Percentiles rank a stretch among this genome's conserved stretches.
Evolutionary conservation across 1,140 invertebrate genomes (phyloP).

Genomic region (Drosophila nigromelanica): DNA sequence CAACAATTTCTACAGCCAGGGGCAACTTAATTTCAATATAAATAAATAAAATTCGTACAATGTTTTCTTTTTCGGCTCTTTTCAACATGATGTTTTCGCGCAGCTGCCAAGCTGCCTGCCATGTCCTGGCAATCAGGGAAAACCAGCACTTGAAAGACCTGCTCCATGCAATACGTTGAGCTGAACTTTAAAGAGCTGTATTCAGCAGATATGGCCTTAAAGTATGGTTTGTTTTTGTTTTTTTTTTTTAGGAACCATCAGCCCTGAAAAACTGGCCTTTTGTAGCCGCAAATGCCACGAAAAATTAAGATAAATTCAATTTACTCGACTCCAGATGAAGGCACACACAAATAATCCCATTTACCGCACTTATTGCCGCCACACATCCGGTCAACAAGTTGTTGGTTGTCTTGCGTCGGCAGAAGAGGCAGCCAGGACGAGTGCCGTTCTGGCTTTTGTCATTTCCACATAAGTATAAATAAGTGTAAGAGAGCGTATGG

Average conservation of each 20-base stretch:
- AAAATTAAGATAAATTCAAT: constrained; percentile 57
- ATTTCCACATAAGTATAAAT: constrained; percentile 57
- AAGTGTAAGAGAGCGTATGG: constrained; percentile 38
- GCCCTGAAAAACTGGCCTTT: constrained; percentile 10
- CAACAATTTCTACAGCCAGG: constrained; percentile 75
- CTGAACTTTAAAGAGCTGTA: constrained; percentile 26
- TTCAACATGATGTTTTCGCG: constrained; percentile 43
- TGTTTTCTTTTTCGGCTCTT: constrained; percentile 10
- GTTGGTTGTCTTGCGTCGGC: constrained; percentile 42
- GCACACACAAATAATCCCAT: constrained; percentile 71
- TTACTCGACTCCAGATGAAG: constrained; percentile 27
- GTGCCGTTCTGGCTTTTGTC: constrained; percentile 57
- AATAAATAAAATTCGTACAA: constrained; percentile 69
- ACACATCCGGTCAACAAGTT: constrained; percentile 78
- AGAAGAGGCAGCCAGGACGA: constrained; percentile 45
- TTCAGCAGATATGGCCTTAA: constrained; percentile 24
- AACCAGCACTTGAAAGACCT: neutral
- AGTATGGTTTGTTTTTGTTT: neutral
- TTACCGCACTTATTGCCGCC: constrained; percentile 75
- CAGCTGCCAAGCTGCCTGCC: constrained; percentile 9
- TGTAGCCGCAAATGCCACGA: constrained; percentile 27
- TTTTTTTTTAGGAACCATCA: neutral
- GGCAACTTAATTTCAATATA: constrained; percentile 81
- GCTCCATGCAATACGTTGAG: constrained; percentile 18
- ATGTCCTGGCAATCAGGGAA: neutral